Evolutionary conservation across 2,113 vertebrate genomes (phyloP).

Genomic region (Tragelaphus buxtoni): DNA sequence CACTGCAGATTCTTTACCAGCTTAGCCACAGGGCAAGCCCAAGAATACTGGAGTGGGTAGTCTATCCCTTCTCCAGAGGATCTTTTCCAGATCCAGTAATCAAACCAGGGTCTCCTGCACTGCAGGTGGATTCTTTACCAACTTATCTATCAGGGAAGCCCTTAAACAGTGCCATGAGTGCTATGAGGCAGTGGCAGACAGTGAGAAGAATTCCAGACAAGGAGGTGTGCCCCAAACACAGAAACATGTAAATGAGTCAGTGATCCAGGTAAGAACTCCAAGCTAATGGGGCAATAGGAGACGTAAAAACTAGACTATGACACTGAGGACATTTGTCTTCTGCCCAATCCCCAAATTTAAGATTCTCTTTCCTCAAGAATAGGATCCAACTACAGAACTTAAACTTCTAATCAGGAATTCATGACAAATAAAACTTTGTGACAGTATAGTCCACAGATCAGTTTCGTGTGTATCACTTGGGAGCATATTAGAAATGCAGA

Average conservation of each 20-base stretch:
- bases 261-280: background rate
- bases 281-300: background rate
- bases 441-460: background rate
- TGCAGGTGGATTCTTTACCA: background rate
- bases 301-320: background rate
- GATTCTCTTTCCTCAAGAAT: background rate
- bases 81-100: accelerated
- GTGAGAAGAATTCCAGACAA: background rate
- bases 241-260: background rate
- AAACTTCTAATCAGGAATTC: background rate
- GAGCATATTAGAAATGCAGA: background rate
- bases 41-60: background rate
- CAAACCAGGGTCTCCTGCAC: background rate
- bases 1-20: background rate
- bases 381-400: background rate
- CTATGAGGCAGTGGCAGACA: background rate
- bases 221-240: background rate
- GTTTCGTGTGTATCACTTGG: background rate
- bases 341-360: background rate
- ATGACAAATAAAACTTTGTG: background rate
- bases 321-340: background rate
- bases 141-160: background rate
- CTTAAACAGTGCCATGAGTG: background rate
- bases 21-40: background rate
- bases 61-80: background rate